Base-by-base conservation (phyloP, 2,888 invertebrate species). In the Athetis lepigone region DNA sequence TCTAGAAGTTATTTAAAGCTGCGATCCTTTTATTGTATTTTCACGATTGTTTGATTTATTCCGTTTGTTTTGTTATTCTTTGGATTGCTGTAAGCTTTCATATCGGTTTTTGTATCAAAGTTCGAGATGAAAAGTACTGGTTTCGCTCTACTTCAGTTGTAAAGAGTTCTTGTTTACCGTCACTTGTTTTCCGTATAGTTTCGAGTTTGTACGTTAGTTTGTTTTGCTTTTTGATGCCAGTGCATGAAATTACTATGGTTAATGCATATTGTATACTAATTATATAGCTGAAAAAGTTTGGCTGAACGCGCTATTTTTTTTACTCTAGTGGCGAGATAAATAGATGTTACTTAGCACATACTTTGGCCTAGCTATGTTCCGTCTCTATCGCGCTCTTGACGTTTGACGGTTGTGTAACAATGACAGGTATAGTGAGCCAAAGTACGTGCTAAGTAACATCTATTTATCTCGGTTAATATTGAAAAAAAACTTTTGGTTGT, bases 41-140 rank as follows among this genome's bases (percentile, higher is more conserved):
- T 64, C 37, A 18, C 36, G 39, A 54, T 57, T 70, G 50, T 73
- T 46, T 70, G 54, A 67, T 70, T 66, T 66, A 66, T 70, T 49
- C 54, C n/a, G 45, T 66, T 51, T 19, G 37, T 56, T 19, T 52
- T 42, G 33, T 70, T 72, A 40, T 58, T 50, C 29, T 54, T 37
- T 6, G 13, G 23, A 33, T 25, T 27, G n/a, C 9, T 16, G 36
- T 16, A 13, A 27, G 36, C 11, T 19, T 46, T 19, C 39, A 37
- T 68, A 68, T 49, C 23, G 18, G 45, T 36, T 27, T 50, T 21
- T 6, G 8, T 27, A 27, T 50, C 8, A 45, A 69, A 59, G 11
- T 66, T 27, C 7, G 1, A 29, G 27, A 57, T 47, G 16, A 27
- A 42, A 40, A 67, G 58, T 57, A 13, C 21, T 57, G 21, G 64